Conservation (phyloP, 1,140 invertebrate species). For the Chironomus striatipennis region DNA sequence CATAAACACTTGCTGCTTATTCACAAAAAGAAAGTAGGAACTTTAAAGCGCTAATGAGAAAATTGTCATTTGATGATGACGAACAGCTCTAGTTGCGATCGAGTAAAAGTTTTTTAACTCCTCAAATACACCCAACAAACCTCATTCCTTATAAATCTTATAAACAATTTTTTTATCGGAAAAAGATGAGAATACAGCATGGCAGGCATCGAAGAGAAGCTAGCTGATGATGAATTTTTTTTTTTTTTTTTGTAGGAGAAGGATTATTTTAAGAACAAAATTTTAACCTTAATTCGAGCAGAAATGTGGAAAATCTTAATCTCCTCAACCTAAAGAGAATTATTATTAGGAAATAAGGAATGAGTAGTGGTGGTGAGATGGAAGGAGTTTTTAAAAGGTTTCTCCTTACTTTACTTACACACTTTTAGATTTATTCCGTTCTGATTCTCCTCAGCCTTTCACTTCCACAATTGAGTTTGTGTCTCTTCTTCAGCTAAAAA, state of each 20-base stretch:
- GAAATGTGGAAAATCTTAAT: constrained; percentile 24
- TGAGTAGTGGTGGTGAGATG: not conserved
- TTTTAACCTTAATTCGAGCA: constrained; percentile 24
- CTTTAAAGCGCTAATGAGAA: constrained; percentile 1
- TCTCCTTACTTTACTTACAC: not conserved
- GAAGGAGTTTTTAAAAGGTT: constrained; percentile 10
- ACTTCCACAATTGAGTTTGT: no score
- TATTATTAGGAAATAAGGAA: not conserved
- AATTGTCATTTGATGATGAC: constrained; percentile 18
- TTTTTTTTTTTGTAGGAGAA: not conserved
- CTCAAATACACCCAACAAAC: no score
- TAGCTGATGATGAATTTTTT: no score
- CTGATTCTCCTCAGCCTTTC: not conserved
- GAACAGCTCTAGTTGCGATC: not conserved
- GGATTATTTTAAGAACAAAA: constrained; percentile 21
- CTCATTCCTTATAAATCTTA: no score
- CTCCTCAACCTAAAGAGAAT: not conserved
- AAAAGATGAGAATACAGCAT: not conserved
- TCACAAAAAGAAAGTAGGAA: not conserved
- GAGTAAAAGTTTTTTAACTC: no score
- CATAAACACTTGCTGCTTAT: not conserved
- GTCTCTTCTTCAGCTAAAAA: not conserved
- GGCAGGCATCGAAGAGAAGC: no score
- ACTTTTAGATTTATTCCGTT: not conserved
- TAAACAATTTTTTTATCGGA: not conserved